Evolutionary conservation across 1,140 invertebrate species (phyloP).

Genomic region (Procambarus clarkii): DNA sequence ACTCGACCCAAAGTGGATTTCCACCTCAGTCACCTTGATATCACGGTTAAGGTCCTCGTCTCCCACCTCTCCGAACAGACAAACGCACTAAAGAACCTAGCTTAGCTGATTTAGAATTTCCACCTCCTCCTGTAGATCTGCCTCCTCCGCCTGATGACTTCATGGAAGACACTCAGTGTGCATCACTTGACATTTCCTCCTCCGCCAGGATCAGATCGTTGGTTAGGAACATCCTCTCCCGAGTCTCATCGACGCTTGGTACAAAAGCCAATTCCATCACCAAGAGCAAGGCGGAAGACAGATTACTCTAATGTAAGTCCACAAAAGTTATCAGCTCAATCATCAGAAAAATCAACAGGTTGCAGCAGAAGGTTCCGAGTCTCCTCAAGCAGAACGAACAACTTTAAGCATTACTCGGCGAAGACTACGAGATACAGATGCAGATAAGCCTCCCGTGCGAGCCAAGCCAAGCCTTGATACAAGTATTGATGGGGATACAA

Average conservation of each 20-base stretch:
- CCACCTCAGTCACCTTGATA: constrained; percentile 68
- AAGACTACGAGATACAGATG: constrained; percentile 57
- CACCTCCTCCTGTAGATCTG: constrained; percentile 87
- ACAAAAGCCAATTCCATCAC: constrained; percentile 66
- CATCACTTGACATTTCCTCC: constrained; percentile 73
- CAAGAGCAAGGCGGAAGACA: constrained; percentile 54
- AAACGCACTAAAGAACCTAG: constrained; percentile 65
- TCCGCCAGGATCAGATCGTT: constrained; percentile 68
- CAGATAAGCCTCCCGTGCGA: constrained; percentile 66
- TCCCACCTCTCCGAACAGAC: constrained; percentile 52
- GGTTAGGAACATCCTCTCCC: constrained; percentile 40
- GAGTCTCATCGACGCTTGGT: constrained; percentile 32
- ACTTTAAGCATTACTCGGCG: constrained; percentile 73
- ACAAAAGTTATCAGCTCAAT: constrained; percentile 26
- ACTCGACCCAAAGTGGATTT: constrained; percentile 70
- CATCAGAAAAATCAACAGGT: constrained; percentile 63
- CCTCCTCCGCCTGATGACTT: constrained; percentile 84
- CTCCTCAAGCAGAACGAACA: constrained; percentile 75
- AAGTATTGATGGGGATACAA: constrained; percentile 82
- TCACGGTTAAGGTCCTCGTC: constrained; percentile 68
- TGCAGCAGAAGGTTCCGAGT: constrained; percentile 61
- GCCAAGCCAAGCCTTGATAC: constrained; percentile 68
- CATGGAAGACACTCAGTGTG: constrained; percentile 72
- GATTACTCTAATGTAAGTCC: constrained; percentile 52
- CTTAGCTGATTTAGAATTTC: constrained; percentile 88